A percentile compares a stretch with the other conserved stretches of the same genome.
phyloP scores from a whole-genome alignment of 1,140 invertebrate species.

The Subanguina moxae region DNA sequence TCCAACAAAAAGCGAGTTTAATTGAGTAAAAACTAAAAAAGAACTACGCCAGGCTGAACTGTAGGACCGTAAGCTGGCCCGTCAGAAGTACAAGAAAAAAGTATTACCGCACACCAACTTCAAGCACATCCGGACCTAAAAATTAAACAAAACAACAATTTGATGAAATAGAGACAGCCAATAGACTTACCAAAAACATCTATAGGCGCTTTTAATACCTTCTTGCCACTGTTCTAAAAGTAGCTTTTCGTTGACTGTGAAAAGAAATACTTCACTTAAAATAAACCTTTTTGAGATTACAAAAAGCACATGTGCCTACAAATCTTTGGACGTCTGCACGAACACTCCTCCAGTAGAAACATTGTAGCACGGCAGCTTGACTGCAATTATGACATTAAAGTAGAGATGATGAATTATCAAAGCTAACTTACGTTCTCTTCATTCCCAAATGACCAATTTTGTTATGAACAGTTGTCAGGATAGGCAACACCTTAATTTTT shows the following conservation, averaged over 20 bases:
- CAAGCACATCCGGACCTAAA: constrained; percentile 2
- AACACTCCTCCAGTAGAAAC: constrained; percentile 5
- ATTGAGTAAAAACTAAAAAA: too few relatives aligned
- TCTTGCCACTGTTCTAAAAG: background rate
- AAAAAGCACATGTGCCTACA: background rate
- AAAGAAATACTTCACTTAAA: too few relatives aligned
- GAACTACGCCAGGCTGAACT: too few relatives aligned
- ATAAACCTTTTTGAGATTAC: background rate
- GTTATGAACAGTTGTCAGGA: background rate
- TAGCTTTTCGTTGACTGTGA: too few relatives aligned
- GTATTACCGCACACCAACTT: background rate
- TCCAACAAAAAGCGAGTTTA: too few relatives aligned
- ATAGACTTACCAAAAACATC: constrained; percentile 1
- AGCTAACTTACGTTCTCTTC: background rate
- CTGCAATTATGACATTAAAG: background rate
- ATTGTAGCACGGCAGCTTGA: constrained; percentile 1
- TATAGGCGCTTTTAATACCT: background rate
- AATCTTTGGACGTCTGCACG: background rate
- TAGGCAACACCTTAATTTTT: background rate
- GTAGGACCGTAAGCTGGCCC: too few relatives aligned
- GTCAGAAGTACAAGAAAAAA: too few relatives aligned
- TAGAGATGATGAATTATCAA: background rate
- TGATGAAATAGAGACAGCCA: background rate
- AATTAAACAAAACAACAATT: background rate
- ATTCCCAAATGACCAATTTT: constrained; percentile 1